phyloP scores from a whole-genome alignment of 2,888 invertebrate genomes.

The Chrysolina americana region DNA sequence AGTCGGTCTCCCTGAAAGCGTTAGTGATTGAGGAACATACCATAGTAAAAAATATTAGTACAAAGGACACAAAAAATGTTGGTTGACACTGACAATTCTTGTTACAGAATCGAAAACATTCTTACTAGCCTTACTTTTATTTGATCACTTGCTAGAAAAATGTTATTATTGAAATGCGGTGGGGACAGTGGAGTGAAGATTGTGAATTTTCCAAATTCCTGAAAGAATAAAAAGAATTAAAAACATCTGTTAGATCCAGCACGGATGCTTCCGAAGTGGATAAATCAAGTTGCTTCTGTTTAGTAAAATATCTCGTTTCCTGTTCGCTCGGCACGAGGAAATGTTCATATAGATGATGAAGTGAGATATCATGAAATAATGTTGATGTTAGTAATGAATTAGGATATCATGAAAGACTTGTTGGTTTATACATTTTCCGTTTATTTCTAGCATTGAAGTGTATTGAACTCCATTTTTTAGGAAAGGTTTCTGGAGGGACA shows the following conservation, averaged over 20 bases:
- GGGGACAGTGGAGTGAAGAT: constrained; percentile 69
- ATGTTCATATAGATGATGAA: constrained; percentile 15
- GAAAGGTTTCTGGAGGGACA: too few relatives aligned
- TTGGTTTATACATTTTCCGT: neutral
- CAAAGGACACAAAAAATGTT: constrained; percentile 6
- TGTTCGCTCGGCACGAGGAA: constrained; percentile 11
- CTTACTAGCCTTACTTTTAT: constrained; percentile 65
- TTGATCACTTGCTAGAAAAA: constrained; percentile 67
- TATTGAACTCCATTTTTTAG: neutral
- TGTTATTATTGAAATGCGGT: constrained; percentile 67
- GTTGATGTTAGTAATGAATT: neutral
- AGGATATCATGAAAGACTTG: constrained; percentile 5
- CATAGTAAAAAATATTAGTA: constrained; percentile 7
- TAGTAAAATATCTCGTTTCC: constrained; percentile 12
- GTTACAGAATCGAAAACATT: constrained; percentile 33
- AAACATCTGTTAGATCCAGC: neutral
- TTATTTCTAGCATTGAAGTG: neutral
- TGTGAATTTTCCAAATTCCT: constrained; percentile 69
- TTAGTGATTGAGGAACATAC: neutral
- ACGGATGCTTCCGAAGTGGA: neutral
- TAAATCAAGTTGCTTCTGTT: neutral
- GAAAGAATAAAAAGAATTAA: constrained; percentile 46
- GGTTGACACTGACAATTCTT: constrained; percentile 1
- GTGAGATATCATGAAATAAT: neutral
- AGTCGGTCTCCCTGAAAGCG: neutral